Percentiles rank a stretch among this genome's conserved stretches.
phyloP scores from a whole-genome alignment of 2,888 invertebrate species.

The Ceratothoa steindachneri region DNA sequence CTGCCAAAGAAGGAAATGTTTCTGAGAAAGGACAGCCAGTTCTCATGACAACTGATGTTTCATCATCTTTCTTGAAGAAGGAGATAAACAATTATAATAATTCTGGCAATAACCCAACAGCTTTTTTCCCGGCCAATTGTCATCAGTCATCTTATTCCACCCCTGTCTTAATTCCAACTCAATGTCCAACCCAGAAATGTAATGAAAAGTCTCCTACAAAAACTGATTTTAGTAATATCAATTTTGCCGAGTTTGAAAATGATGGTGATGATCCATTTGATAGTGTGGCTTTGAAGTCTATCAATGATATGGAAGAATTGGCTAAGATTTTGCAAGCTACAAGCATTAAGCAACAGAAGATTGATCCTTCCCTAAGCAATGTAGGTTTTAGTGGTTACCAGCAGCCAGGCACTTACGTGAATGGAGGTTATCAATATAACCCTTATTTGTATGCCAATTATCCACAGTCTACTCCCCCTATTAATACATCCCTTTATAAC shows the following conservation, averaged over 20 bases:
- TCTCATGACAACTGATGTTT: not conserved
- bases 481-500: not conserved
- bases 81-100: not conserved
- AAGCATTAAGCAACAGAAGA: conserved; percentile 8
- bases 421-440: conserved; percentile 8
- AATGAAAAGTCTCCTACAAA: not conserved
- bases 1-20: not conserved
- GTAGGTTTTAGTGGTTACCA: not conserved
- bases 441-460: not conserved
- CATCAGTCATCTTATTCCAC: not conserved
- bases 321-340: conserved; percentile 65
- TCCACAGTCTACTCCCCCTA: not conserved
- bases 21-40: not conserved
- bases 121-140: not conserved
- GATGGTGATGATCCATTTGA: conserved; percentile 91
- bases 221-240: conserved; percentile 47
- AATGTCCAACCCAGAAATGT: not conserved
- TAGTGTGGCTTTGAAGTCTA: conserved; percentile 83
- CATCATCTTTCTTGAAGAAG: not conserved
- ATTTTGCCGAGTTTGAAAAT: conserved; percentile 77
- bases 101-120: not conserved
- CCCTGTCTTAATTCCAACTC: not conserved
- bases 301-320: conserved; percentile 85
- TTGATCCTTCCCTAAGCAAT: not conserved
- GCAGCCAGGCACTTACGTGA: not conserved